Evolutionary conservation across 1,140 invertebrate species (phyloP), one percentile per base, ranked within the genome.

Genomic region (Drosophila nebulosa): DNA sequence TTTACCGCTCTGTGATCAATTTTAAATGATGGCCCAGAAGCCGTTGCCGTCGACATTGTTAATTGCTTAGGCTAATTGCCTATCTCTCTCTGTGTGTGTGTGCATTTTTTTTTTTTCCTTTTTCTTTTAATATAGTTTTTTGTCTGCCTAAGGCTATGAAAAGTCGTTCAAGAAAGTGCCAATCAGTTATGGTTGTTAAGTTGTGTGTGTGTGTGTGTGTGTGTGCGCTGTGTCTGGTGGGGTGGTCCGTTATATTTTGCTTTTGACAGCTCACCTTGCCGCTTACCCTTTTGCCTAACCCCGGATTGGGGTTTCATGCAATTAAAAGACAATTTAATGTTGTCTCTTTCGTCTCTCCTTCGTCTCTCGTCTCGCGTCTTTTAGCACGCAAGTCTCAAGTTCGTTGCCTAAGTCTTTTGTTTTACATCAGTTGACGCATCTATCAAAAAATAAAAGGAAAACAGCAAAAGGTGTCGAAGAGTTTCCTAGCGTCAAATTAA

Each of bases 11-110:
- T 88, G 75, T 88, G 75, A 88, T 88, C 83, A 86, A 62, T 52
- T 59, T 32, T 78, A 88, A 86, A 74, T 86, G 81, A 86, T 88
- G 83, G 78, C 62, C 74, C 83, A 81, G 81, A 84, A 84, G 79
- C 70, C 74, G 66, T 59, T 27, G 63, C 55, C 53, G 74, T 73
- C 70, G 75, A 58, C 69, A 59, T 70, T 30, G 69, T 65, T 74
- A 75, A 66, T 78, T 78, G 75, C 57, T n/a, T 21, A 22, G 32
- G 65, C 81, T 86, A 85, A 85, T 78, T 80, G 83, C 74, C 58
- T 22, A 14, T 24, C 51, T 65, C 60, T 62, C 59, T 75, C 46
- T 69, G 64, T 72, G 58, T 42, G 18, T 22, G 27, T 14, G 58
- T 46, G 39, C 21, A 18, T 16, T 7, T 56, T 6, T 16, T 10